Evolutionary conservation across 2,888 invertebrate genomes (phyloP), one percentile per base, ranked within the genome.

Genomic region (Tenthredo livida): DNA sequence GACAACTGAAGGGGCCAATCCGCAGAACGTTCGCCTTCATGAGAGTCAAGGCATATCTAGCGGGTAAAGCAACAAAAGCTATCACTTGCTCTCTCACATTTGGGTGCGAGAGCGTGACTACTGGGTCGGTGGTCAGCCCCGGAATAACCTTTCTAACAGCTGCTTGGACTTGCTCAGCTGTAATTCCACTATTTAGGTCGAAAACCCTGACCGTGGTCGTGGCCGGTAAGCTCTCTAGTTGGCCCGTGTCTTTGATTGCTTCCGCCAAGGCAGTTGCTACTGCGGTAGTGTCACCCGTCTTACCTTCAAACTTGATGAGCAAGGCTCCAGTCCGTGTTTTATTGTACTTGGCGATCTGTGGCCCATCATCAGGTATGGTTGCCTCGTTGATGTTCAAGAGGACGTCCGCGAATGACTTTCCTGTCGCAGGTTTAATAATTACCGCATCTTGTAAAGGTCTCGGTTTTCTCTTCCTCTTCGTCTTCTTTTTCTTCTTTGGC

Each of bases 1-100:
- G 78, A 29, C 86, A 84, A 33, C 50, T 85, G 5, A 85, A 33
- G 72, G 84, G 84, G 43, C 85, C 73, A 58, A 84, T 29, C 61
- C 12, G 70, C 0, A 85, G 17, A 21, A 9, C 6, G 12, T 25
- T 29, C 12, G 21, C 17, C 15, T 33, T 37, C 15, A n/a, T 15
- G 7, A 72, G 0, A 17, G 21, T 72, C 17, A 37, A 1, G 15
- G 72, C 72, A 17, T 17, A 9, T 10, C 40, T 29, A 67, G 5
- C 84, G 15, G 43, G 43, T 12, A 43, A 9, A 10, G 43, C 43
- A 12, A 43, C 43, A 9, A 43, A 43, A 12, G 43, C 43, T 43
- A 43, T 43, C 12, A 43, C 9, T 43, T 43, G 43, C 43, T 43
- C 43, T 43, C 43, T 43, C 43, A 9, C 10, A 43, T 43, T 43